Evolutionary conservation across 2,113 vertebrate genomes (phyloP).

Genomic region (Ammodytes dubius): DNA sequence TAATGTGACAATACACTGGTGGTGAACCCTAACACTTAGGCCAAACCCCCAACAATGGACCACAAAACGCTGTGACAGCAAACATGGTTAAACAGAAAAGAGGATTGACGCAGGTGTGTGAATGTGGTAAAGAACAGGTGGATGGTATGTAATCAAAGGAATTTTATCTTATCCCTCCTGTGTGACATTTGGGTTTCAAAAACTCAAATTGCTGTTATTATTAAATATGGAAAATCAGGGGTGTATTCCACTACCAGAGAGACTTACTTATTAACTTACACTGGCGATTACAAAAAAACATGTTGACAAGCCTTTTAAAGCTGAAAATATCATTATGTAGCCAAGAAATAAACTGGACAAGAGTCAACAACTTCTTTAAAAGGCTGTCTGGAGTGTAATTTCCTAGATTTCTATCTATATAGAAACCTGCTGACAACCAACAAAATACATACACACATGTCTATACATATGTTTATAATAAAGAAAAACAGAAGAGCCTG

Average conservation of each 20-base stretch:
- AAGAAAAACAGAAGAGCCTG: neutral
- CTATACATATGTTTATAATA: too few species aligned
- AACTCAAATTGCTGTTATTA: constrained; percentile 15
- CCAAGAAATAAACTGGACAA: constrained; percentile 22
- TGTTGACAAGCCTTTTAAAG: constrained; percentile 19
- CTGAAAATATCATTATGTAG: neutral
- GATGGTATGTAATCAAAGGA: constrained; percentile 56
- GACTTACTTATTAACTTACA: neutral
- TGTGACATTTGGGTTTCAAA: constrained; percentile 44
- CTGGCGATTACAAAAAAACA: constrained; percentile 14
- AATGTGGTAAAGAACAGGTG: constrained; percentile 49
- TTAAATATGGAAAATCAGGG: constrained; percentile 23
- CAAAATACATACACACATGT: too few species aligned
- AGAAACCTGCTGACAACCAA: neutral
- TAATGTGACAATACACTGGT: constrained; percentile 60
- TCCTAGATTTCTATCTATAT: neutral
- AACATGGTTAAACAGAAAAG: constrained; percentile 55
- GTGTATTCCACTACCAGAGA: constrained; percentile 2
- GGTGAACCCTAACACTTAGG: constrained; percentile 67
- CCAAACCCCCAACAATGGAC: constrained; percentile 52
- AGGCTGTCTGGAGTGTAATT: neutral
- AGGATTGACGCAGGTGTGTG: constrained; percentile 68
- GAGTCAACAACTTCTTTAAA: constrained; percentile 2
- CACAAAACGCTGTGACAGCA: constrained; percentile 69
- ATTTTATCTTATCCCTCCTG: constrained; percentile 39